Percentiles rank a stretch among this genome's conserved stretches.
These are phyloP conservation scores for Orthosia gracilis DNA, from an alignment of 2,888 invertebrate species.

Conservation along the genomic window DNA sequence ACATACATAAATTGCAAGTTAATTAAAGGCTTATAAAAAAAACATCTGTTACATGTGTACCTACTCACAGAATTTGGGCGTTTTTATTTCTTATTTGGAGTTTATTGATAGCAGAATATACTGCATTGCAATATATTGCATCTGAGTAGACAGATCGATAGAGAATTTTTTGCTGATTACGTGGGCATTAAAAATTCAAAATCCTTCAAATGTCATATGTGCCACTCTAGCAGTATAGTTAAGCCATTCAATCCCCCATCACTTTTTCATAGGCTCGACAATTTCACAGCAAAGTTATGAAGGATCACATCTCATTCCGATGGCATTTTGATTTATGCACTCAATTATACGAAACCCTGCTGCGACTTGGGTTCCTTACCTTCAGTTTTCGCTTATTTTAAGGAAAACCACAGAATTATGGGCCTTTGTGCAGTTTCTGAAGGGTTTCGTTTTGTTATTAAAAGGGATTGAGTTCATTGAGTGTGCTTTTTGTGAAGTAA, in stretches of 20 bases:
- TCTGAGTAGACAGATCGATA: no score
- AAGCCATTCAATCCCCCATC: constrained; percentile 52
- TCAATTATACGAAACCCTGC: constrained; percentile 84
- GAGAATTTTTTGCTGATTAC: no score
- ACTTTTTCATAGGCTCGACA: constrained; percentile 67
- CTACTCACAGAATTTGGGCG: no score
- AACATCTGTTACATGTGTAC: no score
- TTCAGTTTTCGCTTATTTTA: constrained; percentile 65
- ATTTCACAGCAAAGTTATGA: constrained; percentile 74
- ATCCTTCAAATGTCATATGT: no score
- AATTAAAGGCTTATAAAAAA: no score
- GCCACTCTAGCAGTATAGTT: constrained; percentile 16
- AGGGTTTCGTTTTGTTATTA: constrained; percentile 46
- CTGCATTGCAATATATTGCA: no score
- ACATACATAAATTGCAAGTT: no score
- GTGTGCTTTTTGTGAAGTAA: constrained; percentile 2
- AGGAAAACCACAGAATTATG: constrained; percentile 62
- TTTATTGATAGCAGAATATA: no score
- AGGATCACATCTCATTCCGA: constrained; percentile 83
- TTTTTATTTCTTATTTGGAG: no score
- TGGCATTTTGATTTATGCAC: constrained; percentile 84
- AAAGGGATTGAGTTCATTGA: constrained; percentile 30
- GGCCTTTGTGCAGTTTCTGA: constrained; percentile 50
- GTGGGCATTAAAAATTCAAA: no score
- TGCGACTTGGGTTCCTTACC: constrained; percentile 68